phyloP scores from a whole-genome alignment of 2,113 vertebrate genomes.

The Mustela nigripes region DNA sequence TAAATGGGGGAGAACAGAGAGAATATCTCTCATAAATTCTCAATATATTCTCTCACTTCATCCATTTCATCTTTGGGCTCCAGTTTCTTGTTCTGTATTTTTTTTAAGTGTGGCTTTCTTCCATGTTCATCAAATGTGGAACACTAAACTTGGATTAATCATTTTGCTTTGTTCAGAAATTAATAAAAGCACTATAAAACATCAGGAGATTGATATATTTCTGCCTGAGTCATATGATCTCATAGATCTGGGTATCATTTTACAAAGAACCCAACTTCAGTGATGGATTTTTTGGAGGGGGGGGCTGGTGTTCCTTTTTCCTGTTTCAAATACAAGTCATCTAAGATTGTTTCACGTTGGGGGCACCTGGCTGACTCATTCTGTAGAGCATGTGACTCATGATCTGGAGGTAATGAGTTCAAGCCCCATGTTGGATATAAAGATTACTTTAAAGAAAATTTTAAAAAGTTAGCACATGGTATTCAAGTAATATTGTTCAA shows the following conservation, averaged over 20 bases:
- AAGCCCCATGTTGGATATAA: background rate
- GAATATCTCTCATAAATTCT: background rate
- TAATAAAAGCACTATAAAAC: background rate
- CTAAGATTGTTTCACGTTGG: background rate
- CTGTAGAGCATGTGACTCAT: background rate
- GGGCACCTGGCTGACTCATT: background rate
- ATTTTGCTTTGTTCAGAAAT: slow-evolving; percentile 45
- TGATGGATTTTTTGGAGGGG: background rate
- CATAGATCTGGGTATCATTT: slow-evolving; percentile 8
- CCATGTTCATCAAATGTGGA: slow-evolving; percentile 22
- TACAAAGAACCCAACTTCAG: background rate
- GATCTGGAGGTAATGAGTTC: background rate
- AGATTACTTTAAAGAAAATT: background rate
- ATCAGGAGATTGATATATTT: background rate
- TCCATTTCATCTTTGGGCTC: background rate
- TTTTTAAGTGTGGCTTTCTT: background rate
- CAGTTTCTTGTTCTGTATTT: background rate
- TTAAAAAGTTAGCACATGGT: background rate
- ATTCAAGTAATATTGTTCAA: background rate
- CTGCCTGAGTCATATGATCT: background rate
- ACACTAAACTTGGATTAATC: background rate
- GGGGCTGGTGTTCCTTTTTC: background rate
- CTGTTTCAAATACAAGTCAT: slow-evolving; percentile 32
- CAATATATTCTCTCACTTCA: background rate
- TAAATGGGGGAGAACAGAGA: background rate